Percentiles rank a stretch among this genome's conserved stretches.
Conservation (phyloP, 1,140 invertebrate genomes). For the Cotesia glomerata region DNA sequence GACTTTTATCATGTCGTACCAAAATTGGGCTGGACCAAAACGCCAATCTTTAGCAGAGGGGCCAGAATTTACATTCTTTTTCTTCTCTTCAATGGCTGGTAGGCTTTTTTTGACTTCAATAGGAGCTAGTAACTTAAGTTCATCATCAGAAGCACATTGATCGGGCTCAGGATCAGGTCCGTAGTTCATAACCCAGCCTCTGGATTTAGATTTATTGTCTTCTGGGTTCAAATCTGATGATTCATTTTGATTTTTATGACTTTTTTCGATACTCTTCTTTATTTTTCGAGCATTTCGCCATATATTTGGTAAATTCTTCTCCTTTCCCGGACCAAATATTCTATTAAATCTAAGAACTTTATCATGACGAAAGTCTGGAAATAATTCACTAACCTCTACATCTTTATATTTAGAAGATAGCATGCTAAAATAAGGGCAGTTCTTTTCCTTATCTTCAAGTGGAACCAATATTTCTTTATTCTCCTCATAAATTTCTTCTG, state of each 20-base stretch:
- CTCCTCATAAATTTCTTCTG: constrained; percentile 67
- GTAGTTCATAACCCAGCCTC: constrained; percentile 72
- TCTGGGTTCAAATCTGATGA: constrained; percentile 75
- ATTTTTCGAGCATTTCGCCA: constrained; percentile 87
- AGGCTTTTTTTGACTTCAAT: constrained; percentile 66
- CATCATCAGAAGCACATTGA: constrained; percentile 73
- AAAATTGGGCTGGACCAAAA: constrained; percentile 95
- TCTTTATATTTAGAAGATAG: constrained; percentile 92
- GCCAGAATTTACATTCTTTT: constrained; percentile 71
- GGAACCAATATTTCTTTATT: constrained; percentile 76
- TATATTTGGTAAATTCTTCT: constrained; percentile 90
- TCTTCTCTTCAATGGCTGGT: constrained; percentile 65
- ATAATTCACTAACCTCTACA: constrained; percentile 86
- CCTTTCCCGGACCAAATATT: constrained; percentile 90
- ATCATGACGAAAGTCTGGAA: constrained; percentile 91
- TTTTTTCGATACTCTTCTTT: constrained; percentile 69
- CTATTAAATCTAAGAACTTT: constrained; percentile 91
- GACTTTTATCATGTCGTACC: constrained; percentile 96
- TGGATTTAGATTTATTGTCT: constrained; percentile 62
- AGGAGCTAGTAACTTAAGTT: constrained; percentile 64
- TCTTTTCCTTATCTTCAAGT: constrained; percentile 59
- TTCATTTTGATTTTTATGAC: constrained; percentile 66
- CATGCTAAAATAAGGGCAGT: constrained; percentile 86
- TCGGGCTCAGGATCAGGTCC: constrained; percentile 67
- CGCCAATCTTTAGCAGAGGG: constrained; percentile 91